Evolutionary conservation across 1,140 invertebrate species (phyloP), one percentile per base, ranked within the genome.

Genomic region (Apis mellifera): DNA sequence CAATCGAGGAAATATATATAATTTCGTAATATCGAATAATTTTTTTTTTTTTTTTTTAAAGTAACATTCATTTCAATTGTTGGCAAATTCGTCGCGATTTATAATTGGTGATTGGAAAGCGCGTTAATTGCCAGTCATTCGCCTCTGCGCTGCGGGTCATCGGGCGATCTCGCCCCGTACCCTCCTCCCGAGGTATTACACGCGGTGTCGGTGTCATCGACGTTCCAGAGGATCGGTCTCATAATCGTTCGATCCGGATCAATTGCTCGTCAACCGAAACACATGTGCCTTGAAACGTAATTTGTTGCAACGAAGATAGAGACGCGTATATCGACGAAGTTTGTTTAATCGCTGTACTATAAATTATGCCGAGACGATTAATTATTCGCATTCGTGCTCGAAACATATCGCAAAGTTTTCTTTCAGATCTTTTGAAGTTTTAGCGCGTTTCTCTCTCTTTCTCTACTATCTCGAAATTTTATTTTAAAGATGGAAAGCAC

Each of bases 81-180:
- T 9, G 9, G 0, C 9, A 50, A 66, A 66, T n/a, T 23, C 21
- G 17, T 23, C 8, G 13, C n/a, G 13, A 57, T 75, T 62, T 13
- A 3, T 50, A 50, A 7, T 32, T 19, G 48, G 7, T 19, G 60
- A 26, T 76, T 76, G 73, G 13, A 32, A 52, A 76, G 73, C 23
- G 48, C 60, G 42, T 64, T 32, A 76, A 76, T 76, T 54, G 21
- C 12, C 42, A 64, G 59, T 76, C 59, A 65, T 76, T 62, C 59
- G 73, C 23, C 60, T 65, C 5, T 17, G 48, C 17, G 11, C 3
- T 13, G 9, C 32, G 55, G 71, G 71, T 73, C 71, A 73, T 59
- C 71, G 21, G 19, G 71, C 55, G 26, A 2, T 11, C 48, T 55
- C 52, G 13, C 32, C 23, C 9, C 48, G 26, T 15, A 65, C 64